A percentile compares a stretch with the other conserved stretches of the same genome.
Evolutionary conservation across 2,797 vertebrate genomes (phyloP).

Genomic region (Toxotes lorentzi): DNA sequence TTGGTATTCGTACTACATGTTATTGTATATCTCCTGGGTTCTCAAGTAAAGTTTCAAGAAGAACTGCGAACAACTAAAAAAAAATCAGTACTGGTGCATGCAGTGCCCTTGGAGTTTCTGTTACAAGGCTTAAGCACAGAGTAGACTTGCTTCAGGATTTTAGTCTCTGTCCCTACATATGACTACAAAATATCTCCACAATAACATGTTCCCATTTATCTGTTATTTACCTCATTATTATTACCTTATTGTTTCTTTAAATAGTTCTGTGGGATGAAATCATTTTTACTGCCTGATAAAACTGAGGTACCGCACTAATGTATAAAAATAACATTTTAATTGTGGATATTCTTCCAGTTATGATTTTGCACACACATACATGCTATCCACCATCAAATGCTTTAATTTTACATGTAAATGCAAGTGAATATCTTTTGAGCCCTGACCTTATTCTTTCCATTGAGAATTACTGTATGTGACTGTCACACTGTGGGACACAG

Average conservation of each 20-base stretch:
- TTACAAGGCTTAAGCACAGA: background rate
- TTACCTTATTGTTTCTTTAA: background rate
- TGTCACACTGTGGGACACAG: background rate
- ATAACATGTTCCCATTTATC: too few relatives aligned
- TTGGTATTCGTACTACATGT: background rate
- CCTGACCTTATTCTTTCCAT: background rate
- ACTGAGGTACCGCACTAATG: background rate
- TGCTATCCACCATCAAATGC: too few relatives aligned
- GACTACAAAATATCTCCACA: too few relatives aligned
- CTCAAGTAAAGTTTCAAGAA: background rate
- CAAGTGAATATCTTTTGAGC: background rate
- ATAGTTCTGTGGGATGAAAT: background rate
- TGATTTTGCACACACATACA: background rate
- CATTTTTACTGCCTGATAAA: background rate
- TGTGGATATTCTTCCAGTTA: background rate
- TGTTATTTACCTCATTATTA: background rate
- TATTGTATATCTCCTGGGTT: background rate
- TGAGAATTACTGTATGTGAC: background rate
- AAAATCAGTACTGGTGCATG: too few relatives aligned
- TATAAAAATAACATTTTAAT: background rate
- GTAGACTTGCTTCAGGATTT: background rate
- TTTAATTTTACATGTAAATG: background rate
- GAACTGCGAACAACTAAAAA: too few relatives aligned
- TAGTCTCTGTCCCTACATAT: too few relatives aligned
- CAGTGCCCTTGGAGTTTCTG: background rate